These are phyloP conservation scores for Muscicapa adusta DNA, from an alignment of 2,113 vertebrate genomes.

Conservation along the genomic window DNA sequence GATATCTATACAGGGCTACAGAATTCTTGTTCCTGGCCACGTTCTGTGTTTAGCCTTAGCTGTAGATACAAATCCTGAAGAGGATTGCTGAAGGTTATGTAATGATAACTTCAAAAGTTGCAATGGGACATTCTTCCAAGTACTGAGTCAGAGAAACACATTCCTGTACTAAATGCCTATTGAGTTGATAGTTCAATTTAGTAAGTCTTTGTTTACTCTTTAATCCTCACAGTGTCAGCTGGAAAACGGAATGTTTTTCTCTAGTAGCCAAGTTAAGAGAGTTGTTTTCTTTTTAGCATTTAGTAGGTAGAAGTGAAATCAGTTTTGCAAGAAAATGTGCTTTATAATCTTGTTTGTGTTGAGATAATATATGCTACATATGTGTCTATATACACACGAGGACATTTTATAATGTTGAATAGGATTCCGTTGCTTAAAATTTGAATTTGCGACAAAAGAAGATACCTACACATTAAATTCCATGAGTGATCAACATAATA, in stretches of 20 bases:
- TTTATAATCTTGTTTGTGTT: neutral
- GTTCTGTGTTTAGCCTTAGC: neutral
- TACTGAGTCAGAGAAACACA: neutral
- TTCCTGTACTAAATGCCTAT: neutral
- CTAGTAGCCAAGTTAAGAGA: neutral
- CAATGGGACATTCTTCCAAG: neutral
- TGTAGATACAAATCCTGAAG: neutral
- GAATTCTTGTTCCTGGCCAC: neutral
- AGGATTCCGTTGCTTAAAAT: neutral
- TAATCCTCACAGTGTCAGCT: neutral
- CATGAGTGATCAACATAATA: neutral
- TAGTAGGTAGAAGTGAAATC: neutral
- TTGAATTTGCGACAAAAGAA: neutral
- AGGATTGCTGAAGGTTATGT: neutral
- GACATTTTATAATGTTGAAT: neutral
- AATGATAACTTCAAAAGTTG: neutral
- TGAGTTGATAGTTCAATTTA: neutral
- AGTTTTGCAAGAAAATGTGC: neutral
- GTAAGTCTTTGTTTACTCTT: slow-evolving; percentile 3
- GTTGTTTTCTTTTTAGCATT: neutral
- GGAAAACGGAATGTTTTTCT: neutral
- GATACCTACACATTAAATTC: neutral
- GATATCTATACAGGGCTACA: neutral
- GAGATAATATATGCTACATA: neutral
- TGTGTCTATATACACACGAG: neutral